Evolutionary conservation across 2,888 invertebrate genomes (phyloP).

Genomic region (Ectobius pallidus): DNA sequence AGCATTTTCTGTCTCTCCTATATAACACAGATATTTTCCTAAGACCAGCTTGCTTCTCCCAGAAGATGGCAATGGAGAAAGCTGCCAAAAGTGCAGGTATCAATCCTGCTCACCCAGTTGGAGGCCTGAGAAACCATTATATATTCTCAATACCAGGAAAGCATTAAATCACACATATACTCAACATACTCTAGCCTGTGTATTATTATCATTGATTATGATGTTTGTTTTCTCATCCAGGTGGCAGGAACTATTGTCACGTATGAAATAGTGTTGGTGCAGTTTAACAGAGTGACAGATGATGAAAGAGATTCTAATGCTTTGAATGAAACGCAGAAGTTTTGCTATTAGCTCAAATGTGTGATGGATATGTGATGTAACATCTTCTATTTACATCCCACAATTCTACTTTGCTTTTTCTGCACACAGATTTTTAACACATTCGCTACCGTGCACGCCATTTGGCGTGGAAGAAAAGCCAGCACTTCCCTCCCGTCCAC

Average conservation of each 20-base stretch:
- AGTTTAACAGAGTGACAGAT: not conserved
- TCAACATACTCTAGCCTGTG: not conserved
- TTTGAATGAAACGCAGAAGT: not conserved
- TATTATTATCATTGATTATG: not conserved
- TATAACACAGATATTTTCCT: too few relatives aligned
- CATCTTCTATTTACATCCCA: too few relatives aligned
- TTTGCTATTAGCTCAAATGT: not conserved
- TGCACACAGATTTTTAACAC: too few relatives aligned
- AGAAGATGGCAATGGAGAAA: too few relatives aligned
- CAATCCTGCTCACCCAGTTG: not conserved
- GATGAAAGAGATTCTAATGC: not conserved
- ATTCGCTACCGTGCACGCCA: too few relatives aligned
- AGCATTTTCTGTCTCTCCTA: too few relatives aligned
- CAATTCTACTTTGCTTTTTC: too few relatives aligned
- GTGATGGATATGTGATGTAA: too few relatives aligned
- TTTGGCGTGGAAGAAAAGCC: too few relatives aligned
- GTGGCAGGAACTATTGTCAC: constrained; percentile 1
- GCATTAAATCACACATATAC: not conserved
- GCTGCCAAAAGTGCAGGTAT: not conserved
- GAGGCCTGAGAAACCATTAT: too few relatives aligned
- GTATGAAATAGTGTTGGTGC: not conserved
- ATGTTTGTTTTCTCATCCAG: not conserved
- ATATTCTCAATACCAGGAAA: not conserved
- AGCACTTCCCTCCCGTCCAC: too few relatives aligned
- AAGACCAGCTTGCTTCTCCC: not conserved